phyloP scores from a whole-genome alignment of 2,888 invertebrate species.

The Agrotis clavis region DNA sequence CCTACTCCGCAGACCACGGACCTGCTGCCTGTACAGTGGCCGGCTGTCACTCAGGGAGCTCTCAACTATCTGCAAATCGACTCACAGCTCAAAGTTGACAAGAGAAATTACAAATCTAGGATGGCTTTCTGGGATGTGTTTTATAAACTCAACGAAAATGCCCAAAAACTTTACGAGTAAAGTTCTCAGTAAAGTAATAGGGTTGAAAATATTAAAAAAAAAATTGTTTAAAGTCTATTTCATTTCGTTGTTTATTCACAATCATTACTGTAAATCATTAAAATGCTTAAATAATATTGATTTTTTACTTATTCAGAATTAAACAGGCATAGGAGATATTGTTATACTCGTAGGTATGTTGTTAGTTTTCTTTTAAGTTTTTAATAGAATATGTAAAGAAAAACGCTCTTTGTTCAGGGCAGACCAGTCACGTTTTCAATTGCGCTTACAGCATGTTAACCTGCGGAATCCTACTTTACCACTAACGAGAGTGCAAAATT shows the following conservation, averaged over 20 bases:
- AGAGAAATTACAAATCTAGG: constrained; percentile 67
- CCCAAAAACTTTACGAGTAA: constrained; percentile 54
- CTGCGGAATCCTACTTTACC: too few relatives aligned
- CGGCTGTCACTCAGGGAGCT: constrained; percentile 59
- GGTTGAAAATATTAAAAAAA: neutral
- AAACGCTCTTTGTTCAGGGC: too few relatives aligned
- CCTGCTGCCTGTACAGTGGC: constrained; percentile 71
- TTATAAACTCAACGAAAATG: constrained; percentile 65
- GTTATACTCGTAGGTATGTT: too few relatives aligned
- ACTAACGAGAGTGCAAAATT: too few relatives aligned
- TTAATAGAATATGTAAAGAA: too few relatives aligned
- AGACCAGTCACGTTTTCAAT: too few relatives aligned
- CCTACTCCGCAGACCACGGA: constrained; percentile 72
- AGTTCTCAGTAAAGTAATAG: constrained; percentile 16
- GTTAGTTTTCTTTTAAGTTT: too few relatives aligned
- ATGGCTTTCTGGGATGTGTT: constrained; percentile 75
- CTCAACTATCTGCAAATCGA: constrained; percentile 67
- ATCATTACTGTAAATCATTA: neutral
- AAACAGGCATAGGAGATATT: too few relatives aligned
- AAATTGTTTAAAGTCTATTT: neutral
- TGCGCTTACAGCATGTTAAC: too few relatives aligned
- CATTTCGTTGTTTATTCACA: neutral
- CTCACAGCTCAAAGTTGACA: constrained; percentile 62
- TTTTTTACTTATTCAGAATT: neutral
- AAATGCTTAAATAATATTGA: neutral